phyloP scores from a whole-genome alignment of 1,140 invertebrate species.

The Drosophila sechellia region DNA sequence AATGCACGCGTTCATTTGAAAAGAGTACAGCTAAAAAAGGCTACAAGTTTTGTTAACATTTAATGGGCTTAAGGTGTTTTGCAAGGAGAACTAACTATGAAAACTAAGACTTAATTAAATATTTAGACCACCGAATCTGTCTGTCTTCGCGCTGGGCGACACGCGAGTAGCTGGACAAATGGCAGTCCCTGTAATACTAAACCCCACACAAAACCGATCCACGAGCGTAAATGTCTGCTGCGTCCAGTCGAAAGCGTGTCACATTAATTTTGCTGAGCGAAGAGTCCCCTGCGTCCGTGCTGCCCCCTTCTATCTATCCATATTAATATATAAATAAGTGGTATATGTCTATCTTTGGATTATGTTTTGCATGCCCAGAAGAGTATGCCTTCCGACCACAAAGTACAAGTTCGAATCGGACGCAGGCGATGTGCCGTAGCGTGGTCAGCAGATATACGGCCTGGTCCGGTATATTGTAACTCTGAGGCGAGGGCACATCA shows the following conservation, averaged over 20 bases:
- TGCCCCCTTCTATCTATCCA: slow-evolving; percentile 18
- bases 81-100: slow-evolving; percentile 20
- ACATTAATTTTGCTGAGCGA: slow-evolving; percentile 85
- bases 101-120: slow-evolving; percentile 23
- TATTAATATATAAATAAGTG: slow-evolving; percentile 32
- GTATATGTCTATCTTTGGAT: slow-evolving; percentile 54
- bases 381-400: slow-evolving; percentile 48
- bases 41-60: slow-evolving; percentile 42
- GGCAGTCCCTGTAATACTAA: slow-evolving; percentile 41
- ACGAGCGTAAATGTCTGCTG: slow-evolving; percentile 54
- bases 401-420: slow-evolving; percentile 43
- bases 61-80: slow-evolving; percentile 64
- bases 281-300: slow-evolving; percentile 79
- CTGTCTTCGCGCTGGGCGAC: slow-evolving; percentile 82
- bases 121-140: slow-evolving; percentile 57
- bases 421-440: slow-evolving; percentile 74
- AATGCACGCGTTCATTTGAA: slow-evolving; percentile 68
- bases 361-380: slow-evolving; percentile 57
- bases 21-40: slow-evolving; percentile 36
- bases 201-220: slow-evolving; percentile 26
- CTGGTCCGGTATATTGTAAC: slow-evolving; percentile 25
- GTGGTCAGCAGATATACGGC: slow-evolving; percentile 19
- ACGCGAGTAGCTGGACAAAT: slow-evolving; percentile 76
- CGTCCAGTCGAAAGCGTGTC: slow-evolving; percentile 80
- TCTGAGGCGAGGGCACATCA: slow-evolving; percentile 69